Conservation (phyloP, 2,888 invertebrate genomes). For the Heliconius ethilla region DNA sequence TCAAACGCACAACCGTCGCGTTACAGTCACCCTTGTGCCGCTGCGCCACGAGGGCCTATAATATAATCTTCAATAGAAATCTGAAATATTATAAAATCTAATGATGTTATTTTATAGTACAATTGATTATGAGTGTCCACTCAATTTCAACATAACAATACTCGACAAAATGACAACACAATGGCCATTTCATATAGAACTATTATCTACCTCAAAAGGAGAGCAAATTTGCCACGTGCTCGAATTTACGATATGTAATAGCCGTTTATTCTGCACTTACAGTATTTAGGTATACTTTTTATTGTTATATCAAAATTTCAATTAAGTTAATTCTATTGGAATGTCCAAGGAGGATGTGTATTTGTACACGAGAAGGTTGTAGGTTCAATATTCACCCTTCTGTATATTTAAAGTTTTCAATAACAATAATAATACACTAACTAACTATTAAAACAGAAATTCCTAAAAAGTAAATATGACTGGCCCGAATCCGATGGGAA, state of each 20-base stretch:
- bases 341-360: too few relatives aligned
- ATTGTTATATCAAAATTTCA: not conserved
- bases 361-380: too few relatives aligned
- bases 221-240: conserved; percentile 1
- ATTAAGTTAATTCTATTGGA: too few relatives aligned
- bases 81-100: not conserved
- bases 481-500: too few relatives aligned
- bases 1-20: too few relatives aligned
- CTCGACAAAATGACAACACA: conserved; percentile 8
- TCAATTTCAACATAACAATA: not conserved
- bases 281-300: not conserved
- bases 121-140: conserved; percentile 3
- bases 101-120: not conserved
- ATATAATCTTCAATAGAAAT: not conserved
- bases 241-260: conserved; percentile 5
- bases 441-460: too few relatives aligned
- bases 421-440: too few relatives aligned
- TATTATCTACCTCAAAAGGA: conserved; percentile 11
- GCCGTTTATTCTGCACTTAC: not conserved
- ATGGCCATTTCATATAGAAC: conserved; percentile 7
- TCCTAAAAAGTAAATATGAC: too few relatives aligned
- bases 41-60: not conserved
- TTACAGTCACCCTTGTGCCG: too few relatives aligned
- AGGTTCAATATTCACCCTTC: too few relatives aligned
- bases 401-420: too few relatives aligned